Evolutionary conservation across 1,140 invertebrate species (phyloP), one percentile per base, ranked within the genome.

Genomic region (Radopholus similis): DNA sequence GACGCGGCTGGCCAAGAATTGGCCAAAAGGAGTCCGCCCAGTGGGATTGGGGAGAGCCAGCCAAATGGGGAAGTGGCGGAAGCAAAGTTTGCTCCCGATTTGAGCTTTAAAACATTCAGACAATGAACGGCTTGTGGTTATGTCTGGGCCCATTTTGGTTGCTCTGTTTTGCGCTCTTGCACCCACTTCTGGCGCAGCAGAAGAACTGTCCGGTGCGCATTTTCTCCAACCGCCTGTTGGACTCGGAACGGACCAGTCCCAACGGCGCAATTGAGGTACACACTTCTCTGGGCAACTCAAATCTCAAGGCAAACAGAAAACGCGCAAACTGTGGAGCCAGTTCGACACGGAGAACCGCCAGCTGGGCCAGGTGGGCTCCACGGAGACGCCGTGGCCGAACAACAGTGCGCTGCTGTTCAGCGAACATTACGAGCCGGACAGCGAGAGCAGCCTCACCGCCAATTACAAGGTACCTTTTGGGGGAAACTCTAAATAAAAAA

Each of bases 361-460:
- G 5, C 6, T 47, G 47, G 47, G 47, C 47, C 47, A 51, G 30
- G 11, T 18, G 11, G 47, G 47, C 47, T 21, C 47, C 23, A 51
- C 47, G 6, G 47, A 51, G 30, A 51, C n/a, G 47, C 47, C 47
- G 4, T 51, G 47, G 47, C 21, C 1, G 11, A 51, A 51, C 23
- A 51, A 51, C 15, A 21, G 23, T 21, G 47, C 47, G 23, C 30
- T 51, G 18, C 47, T 51, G 5, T 51, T 51, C 23, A 62, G 59
- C 47, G 59, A 51, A 8, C 59, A 62, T 42, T 62, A 49, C 18
- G 59, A 62, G 18, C 59, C 59, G 28, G 40, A 62, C 18, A 42
- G 21, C 18, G 59, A 62, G 9, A 62, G 15, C 9, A 60, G 38
- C 11, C 26, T 60, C 21, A n/a, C 44, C 13, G 28, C 35, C 21